Percentiles rank a stretch among this genome's conserved stretches.
Conservation (phyloP, 2,888 invertebrate genomes). For the Lepidonotus clava region DNA sequence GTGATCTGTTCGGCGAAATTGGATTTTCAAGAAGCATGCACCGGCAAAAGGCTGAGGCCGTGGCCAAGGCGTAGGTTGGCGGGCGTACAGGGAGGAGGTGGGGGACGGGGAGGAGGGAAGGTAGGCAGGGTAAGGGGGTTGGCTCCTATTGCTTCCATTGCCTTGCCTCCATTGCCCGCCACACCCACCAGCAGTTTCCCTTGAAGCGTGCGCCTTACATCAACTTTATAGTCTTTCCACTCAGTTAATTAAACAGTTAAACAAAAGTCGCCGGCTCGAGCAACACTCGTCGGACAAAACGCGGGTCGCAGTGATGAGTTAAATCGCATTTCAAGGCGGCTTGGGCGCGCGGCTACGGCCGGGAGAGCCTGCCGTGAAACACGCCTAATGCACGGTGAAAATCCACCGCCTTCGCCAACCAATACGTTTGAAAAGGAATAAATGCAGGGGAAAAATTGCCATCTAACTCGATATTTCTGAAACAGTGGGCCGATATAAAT, state of each 20-base stretch:
- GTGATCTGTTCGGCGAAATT: slow-evolving; percentile 28
- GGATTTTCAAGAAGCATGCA: slow-evolving; percentile 48
- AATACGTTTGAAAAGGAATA: slow-evolving; percentile 53
- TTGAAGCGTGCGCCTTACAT: slow-evolving; percentile 44
- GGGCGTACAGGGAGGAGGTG: background rate
- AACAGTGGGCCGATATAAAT: slow-evolving; percentile 53
- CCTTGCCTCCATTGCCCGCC: background rate
- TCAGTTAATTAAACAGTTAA: slow-evolving; percentile 54
- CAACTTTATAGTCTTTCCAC: slow-evolving; percentile 49
- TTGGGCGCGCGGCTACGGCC: background rate
- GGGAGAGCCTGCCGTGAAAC: slow-evolving; percentile 34
- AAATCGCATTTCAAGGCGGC: slow-evolving; percentile 37
- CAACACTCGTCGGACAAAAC: slow-evolving; percentile 22
- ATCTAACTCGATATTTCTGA: slow-evolving; percentile 54
- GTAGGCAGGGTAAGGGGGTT: background rate
- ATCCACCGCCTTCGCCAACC: slow-evolving; percentile 27
- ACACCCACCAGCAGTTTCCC: background rate
- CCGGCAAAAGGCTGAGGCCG: background rate
- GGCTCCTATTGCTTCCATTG: background rate
- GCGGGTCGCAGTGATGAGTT: slow-evolving; percentile 39
- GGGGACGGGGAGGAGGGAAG: background rate
- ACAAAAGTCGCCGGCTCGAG: slow-evolving; percentile 39
- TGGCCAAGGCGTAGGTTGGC: background rate
- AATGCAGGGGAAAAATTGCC: slow-evolving; percentile 54
- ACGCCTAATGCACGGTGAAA: slow-evolving; percentile 50